Evolutionary conservation across 1,140 invertebrate genomes (phyloP).

Genomic region (Trichonephila inaurata): DNA sequence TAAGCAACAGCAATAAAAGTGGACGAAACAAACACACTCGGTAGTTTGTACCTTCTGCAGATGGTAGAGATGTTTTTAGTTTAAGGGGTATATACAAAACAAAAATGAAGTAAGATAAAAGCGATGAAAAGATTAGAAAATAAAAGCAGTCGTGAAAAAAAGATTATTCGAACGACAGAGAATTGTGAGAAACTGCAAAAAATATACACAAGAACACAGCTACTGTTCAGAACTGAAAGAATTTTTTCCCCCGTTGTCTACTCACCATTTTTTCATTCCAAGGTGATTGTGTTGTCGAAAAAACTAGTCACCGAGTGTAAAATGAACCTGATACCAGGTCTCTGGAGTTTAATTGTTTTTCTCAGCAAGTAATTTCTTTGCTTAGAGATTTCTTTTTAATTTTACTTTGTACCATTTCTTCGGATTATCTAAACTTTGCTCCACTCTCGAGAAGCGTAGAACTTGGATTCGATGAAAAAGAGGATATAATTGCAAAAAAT

Average conservation of each 20-base stretch:
- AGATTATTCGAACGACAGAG: constrained; percentile 5
- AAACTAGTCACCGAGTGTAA: constrained; percentile 70
- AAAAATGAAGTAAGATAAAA: constrained; percentile 59
- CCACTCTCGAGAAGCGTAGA: background rate
- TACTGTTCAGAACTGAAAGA: constrained; percentile 36
- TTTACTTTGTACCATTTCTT: constrained; percentile 46
- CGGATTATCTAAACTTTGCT: constrained; percentile 47
- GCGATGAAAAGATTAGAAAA: constrained; percentile 47
- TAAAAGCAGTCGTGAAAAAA: background rate
- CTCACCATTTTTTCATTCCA: constrained; percentile 16
- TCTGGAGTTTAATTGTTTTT: constrained; percentile 73
- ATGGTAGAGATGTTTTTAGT: constrained; percentile 48
- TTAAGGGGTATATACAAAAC: constrained; percentile 7
- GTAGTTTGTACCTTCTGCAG: background rate
- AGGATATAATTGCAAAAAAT: constrained; percentile 21
- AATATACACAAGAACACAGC: constrained; percentile 22
- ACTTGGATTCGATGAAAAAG: constrained; percentile 28
- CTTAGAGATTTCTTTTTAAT: constrained; percentile 10
- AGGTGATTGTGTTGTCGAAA: constrained; percentile 71
- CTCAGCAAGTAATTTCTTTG: constrained; percentile 46
- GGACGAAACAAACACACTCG: background rate
- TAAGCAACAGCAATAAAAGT: background rate
- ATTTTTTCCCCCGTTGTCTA: constrained; percentile 32
- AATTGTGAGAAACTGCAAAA: constrained; percentile 15
- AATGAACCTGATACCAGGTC: constrained; percentile 70